Evolutionary conservation across 2,113 vertebrate genomes (phyloP), one percentile per base, ranked within the genome.

Genomic region (Saiga tatarica): DNA sequence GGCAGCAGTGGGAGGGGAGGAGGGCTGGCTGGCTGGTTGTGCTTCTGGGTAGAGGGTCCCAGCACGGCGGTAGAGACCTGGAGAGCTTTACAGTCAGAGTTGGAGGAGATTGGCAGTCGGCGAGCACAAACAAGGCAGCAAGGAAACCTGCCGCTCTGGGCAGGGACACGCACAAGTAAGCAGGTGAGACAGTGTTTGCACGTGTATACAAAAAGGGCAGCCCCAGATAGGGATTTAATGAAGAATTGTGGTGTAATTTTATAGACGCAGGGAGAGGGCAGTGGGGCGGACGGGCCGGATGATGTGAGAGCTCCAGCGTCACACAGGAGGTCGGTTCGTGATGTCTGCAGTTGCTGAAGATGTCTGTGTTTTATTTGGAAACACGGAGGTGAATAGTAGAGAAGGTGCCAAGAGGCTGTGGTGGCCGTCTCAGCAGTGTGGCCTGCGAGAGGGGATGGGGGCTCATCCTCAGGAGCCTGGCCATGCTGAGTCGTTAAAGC

Each of bases 111-210:
- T 0, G 6, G 26, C 50, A 42, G 50, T 30, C 7, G n/a, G 14
- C 8, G 1, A 33, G 45, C 4, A 5, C 8, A 25, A 1, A 39
- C 14, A 13, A 2, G 50, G 17, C 33, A 42, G 7, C 21, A 60
- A 30, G 71, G 21, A 16, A 5, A 59, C 26, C 10, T 1, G 6
- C 8, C 0, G 1, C 47, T 30, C 42, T 4, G 33, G n/a, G 16
- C 36, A 19, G 23, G 19, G 42, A 2, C 25, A 2, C 3, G 1
- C 1, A 0, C 9, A 17, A 25, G 30, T 5, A 2, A 7, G 16
- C 25, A 19, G 1, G 3, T 2, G 15, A 0, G 26, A 6, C 36
- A 3, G n/a, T 26, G 17, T 11, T 26, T 42, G 13, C 64, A 1
- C 12, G 12, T 12, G 21, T 16, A 2, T 2, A 2, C 62, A 2